Evolutionary conservation across 2,888 invertebrate species (phyloP).

Genomic region (Colletes collaris): DNA sequence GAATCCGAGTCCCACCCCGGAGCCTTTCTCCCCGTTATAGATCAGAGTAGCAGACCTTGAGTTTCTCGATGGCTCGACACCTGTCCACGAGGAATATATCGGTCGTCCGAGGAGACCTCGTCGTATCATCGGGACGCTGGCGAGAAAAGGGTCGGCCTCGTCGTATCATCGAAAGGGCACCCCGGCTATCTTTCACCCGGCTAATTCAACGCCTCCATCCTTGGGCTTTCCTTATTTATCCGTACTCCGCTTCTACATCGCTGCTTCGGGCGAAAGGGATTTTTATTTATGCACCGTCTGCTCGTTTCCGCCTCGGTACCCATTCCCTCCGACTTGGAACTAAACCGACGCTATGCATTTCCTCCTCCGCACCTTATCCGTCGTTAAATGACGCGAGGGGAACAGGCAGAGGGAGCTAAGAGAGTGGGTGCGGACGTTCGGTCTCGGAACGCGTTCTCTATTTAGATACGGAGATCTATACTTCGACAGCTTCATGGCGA

Average conservation of each 20-base stretch:
- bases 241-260: conserved; percentile 9
- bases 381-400: conserved; percentile 15
- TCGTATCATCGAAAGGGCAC: conserved; percentile 23
- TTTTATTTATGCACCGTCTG: conserved; percentile 55
- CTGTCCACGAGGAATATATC: neutral
- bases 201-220: conserved; percentile 32
- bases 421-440: neutral
- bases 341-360: neutral
- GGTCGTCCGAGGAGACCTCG: neutral
- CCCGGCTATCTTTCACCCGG: conserved; percentile 37
- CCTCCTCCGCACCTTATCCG: conserved; percentile 9
- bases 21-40: too few species aligned
- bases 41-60: neutral
- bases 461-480: conserved; percentile 10
- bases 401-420: neutral
- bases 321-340: conserved; percentile 14
- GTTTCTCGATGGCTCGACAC: neutral
- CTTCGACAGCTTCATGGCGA: neutral
- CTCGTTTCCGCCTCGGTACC: conserved; percentile 32
- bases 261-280: conserved; percentile 29
- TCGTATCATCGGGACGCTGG: conserved; percentile 5
- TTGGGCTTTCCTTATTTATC: conserved; percentile 50
- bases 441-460: neutral
- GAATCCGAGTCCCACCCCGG: too few species aligned
- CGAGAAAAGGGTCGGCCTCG: neutral